phyloP scores from a whole-genome alignment of 2,113 vertebrate species.

The Paracanthobrama guichenoti region DNA sequence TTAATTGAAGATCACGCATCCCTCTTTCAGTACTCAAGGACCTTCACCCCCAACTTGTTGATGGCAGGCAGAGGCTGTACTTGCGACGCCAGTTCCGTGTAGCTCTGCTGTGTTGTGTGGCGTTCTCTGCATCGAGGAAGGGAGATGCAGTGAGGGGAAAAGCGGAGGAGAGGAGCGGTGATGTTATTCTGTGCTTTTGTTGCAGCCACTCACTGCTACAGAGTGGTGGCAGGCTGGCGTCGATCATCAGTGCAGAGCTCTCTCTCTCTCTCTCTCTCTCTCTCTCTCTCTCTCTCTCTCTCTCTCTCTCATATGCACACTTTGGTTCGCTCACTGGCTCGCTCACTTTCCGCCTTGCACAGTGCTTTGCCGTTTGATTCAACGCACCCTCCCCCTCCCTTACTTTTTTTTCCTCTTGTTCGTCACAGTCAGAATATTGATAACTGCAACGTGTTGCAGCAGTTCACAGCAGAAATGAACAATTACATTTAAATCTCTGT shows the following conservation, averaged over 20 bases:
- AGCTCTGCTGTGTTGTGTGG: constrained; percentile 85
- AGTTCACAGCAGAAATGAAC: constrained; percentile 70
- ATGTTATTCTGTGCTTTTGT: constrained; percentile 90
- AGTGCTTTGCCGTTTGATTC: constrained; percentile 45
- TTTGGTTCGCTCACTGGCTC: too few relatives aligned
- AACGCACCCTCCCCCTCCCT: constrained; percentile 44
- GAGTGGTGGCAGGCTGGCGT: constrained; percentile 97
- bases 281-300: constrained; percentile 72
- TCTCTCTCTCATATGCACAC: constrained; percentile 55
- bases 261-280: too few relatives aligned
- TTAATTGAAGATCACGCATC: constrained; percentile 83
- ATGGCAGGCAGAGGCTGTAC: constrained; percentile 90
- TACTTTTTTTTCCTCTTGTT: constrained; percentile 59
- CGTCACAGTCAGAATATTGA: constrained; percentile 77
- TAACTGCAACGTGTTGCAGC: constrained; percentile 73
- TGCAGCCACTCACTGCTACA: constrained; percentile 97
- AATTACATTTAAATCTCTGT: constrained; percentile 69
- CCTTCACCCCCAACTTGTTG: constrained; percentile 93
- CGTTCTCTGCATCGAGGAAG: constrained; percentile 90
- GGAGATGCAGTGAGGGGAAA: constrained; percentile 74
- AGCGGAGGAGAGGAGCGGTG: constrained; percentile 70
- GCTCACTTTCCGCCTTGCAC: too few relatives aligned
- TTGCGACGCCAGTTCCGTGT: constrained; percentile 81
- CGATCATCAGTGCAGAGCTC: constrained; percentile 90
- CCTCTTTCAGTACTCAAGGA: constrained; percentile 76